A percentile compares a stretch with the other conserved stretches of the same genome.
Evolutionary conservation across 2,888 invertebrate species (phyloP).

Genomic region (Calliopum simillimum): DNA sequence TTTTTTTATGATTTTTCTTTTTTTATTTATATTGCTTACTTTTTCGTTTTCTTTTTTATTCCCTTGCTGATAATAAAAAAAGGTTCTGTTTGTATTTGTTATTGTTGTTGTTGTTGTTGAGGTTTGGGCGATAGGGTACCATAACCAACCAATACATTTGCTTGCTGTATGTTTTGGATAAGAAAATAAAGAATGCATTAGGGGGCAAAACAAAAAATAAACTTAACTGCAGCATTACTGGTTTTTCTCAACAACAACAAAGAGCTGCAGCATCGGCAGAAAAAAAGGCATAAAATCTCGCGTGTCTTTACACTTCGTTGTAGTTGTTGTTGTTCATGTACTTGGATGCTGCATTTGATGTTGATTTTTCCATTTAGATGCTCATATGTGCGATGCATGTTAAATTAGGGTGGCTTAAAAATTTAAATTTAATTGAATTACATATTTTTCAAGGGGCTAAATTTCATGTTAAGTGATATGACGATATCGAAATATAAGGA

Average conservation of each 20-base stretch:
- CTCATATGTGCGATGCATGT: constrained; percentile 12
- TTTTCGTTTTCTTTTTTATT: constrained; percentile 18
- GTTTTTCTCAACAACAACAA: constrained; percentile 25
- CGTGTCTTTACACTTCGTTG: constrained; percentile 1
- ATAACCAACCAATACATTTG: constrained; percentile 19
- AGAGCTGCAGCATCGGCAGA: background rate
- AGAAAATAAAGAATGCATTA: too few species aligned
- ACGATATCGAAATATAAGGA: too few species aligned
- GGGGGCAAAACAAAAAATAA: too few species aligned
- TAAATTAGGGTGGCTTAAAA: background rate
- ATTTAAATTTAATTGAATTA: too few species aligned
- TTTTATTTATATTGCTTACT: background rate
- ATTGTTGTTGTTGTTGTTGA: constrained; percentile 22
- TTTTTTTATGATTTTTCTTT: constrained; percentile 23
- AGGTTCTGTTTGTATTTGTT: constrained; percentile 4
- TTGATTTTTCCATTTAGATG: constrained; percentile 13
- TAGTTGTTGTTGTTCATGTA: constrained; percentile 15
- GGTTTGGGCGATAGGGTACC: background rate
- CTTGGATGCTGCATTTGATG: constrained; percentile 5
- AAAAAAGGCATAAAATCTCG: constrained; percentile 8
- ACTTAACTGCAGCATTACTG: constrained; percentile 21
- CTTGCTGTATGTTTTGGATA: background rate
- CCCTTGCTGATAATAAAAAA: constrained; percentile 19
- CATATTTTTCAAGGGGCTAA: too few species aligned
- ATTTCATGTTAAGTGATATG: too few species aligned